A percentile compares a stretch with the other conserved stretches of the same genome.
Evolutionary conservation across 1,140 invertebrate genomes (phyloP).

Genomic region (Arion vulgaris): DNA sequence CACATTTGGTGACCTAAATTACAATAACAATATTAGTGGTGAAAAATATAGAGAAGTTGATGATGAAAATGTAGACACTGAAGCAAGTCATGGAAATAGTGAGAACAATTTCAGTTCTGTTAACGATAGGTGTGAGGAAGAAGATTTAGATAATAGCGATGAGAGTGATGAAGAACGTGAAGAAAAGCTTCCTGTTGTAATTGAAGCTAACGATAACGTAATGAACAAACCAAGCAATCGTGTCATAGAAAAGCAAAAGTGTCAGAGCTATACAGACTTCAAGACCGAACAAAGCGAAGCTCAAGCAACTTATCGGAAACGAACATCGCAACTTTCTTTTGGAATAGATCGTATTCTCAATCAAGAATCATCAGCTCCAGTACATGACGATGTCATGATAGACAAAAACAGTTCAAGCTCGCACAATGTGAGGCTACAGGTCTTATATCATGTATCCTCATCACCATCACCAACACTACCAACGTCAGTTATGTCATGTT

Average conservation of each 20-base stretch:
- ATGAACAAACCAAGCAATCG: neutral
- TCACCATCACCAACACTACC: neutral
- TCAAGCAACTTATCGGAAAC: neutral
- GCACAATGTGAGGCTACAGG: neutral
- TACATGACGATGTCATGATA: neutral
- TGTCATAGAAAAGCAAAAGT: neutral
- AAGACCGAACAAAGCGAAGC: neutral
- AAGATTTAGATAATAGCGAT: neutral
- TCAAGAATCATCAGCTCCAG: neutral
- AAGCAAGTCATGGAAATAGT: neutral
- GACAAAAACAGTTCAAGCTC: neutral
- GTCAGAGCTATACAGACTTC: neutral
- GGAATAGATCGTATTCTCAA: slow-evolving; percentile 5
- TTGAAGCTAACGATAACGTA: neutral
- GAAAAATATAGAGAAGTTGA: neutral
- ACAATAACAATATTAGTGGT: neutral
- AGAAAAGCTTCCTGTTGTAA: neutral
- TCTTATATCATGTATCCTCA: neutral
- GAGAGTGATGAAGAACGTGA: neutral
- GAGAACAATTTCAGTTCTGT: neutral
- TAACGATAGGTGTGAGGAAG: neutral
- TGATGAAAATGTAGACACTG: neutral
- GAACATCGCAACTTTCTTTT: neutral
- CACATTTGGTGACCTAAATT: neutral
- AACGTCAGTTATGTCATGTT: neutral